Evolutionary conservation across 2,113 vertebrate species (phyloP).

Genomic region (Procavia capensis): DNA sequence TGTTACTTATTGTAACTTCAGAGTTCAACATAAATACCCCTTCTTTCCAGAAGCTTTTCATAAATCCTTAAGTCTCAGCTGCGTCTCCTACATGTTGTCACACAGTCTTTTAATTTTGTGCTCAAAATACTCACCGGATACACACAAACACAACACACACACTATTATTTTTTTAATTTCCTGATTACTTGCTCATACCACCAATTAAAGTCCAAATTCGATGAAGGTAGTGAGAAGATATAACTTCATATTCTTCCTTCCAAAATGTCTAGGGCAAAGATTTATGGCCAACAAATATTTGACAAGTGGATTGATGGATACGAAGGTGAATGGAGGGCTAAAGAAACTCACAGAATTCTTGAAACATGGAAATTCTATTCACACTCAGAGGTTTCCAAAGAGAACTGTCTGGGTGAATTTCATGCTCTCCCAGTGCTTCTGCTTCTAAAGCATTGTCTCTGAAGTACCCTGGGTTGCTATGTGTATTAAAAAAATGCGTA

Average conservation of each 20-base stretch:
- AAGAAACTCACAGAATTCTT: background rate
- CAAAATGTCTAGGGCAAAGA: background rate
- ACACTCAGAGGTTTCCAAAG: background rate
- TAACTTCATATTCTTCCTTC: background rate
- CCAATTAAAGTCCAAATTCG: background rate
- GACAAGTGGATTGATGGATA: background rate
- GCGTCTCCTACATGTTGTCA: background rate
- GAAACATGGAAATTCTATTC: slow-evolving; percentile 17
- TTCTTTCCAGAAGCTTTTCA: background rate
- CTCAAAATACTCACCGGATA: background rate
- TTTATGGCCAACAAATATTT: slow-evolving; percentile 9
- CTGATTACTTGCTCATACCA: background rate
- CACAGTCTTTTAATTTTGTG: background rate
- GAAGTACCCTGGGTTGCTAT: slow-evolving; percentile 28
- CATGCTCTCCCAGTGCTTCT: background rate
- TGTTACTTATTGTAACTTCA: background rate
- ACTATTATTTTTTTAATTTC: background rate
- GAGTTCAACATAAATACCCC: background rate
- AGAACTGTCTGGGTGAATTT: background rate
- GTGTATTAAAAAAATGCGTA: slow-evolving; percentile 45
- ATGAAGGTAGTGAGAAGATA: background rate
- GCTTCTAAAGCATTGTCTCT: slow-evolving; percentile 25
- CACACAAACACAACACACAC: background rate
- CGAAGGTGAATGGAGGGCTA: background rate
- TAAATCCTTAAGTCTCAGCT: background rate